These are phyloP conservation scores for Herminia tarsipennalis DNA, from an alignment of 2,888 invertebrate genomes.

Conservation along the genomic window DNA sequence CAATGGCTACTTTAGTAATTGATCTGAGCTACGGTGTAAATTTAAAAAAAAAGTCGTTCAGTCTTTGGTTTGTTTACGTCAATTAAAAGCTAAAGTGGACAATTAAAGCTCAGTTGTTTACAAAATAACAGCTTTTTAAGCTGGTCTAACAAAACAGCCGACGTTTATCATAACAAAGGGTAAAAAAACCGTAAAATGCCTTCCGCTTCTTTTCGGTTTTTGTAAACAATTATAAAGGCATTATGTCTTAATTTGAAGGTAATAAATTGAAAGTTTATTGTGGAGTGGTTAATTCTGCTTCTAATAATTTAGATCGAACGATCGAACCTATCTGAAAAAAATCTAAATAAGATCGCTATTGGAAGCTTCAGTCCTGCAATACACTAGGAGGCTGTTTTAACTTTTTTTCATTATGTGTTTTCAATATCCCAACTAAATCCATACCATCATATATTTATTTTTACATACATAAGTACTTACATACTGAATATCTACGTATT, in stretches of 20 bases:
- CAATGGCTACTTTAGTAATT: constrained; percentile 12
- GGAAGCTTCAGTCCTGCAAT: too few relatives aligned
- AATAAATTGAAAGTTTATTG: constrained; percentile 11
- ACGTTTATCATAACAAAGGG: constrained; percentile 32
- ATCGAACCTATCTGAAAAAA: too few relatives aligned
- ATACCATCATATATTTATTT: too few relatives aligned
- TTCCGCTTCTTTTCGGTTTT: constrained; percentile 17
- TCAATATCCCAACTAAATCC: too few relatives aligned
- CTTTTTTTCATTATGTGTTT: too few relatives aligned
- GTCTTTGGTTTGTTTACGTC: constrained; percentile 28
- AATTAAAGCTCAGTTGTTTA: constrained; percentile 36
- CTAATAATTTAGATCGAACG: too few relatives aligned
- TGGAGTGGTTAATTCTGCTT: too few relatives aligned
- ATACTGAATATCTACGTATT: too few relatives aligned
- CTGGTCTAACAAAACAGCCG: constrained; percentile 31
- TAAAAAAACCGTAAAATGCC: constrained; percentile 27
- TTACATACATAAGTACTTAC: too few relatives aligned
- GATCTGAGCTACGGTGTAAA: too few relatives aligned
- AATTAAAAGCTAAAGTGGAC: constrained; percentile 27
- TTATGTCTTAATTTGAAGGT: constrained; percentile 43
- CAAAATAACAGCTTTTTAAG: constrained; percentile 40
- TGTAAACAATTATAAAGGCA: constrained; percentile 23
- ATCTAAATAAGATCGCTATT: too few relatives aligned
- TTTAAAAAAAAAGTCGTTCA: constrained; percentile 10
- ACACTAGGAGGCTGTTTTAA: too few relatives aligned